Percentiles rank a stretch among this genome's conserved stretches.
Conservation (phyloP, 2,113 vertebrate species). For the Phylloscopus trochiloides region DNA sequence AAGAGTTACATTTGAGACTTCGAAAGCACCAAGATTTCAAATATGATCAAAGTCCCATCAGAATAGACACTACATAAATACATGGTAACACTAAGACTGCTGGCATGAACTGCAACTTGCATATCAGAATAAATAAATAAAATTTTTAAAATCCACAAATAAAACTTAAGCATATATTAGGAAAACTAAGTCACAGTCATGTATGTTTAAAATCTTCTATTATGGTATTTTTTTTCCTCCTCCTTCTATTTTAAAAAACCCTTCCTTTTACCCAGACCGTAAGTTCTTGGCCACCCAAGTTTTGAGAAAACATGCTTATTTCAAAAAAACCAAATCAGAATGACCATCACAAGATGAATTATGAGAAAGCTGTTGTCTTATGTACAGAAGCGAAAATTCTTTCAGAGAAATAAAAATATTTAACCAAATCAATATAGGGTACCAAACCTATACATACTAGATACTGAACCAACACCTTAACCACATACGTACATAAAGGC, state of each 20-base stretch:
- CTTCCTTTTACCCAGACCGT: neutral
- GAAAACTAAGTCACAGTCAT: neutral
- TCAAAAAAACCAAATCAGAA: neutral
- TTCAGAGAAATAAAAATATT: neutral
- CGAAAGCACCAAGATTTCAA: neutral
- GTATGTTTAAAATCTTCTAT: neutral
- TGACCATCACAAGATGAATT: rapidly evolving
- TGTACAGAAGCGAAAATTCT: neutral
- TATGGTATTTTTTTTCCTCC: neutral
- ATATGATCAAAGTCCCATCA: neutral
- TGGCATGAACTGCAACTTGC: neutral
- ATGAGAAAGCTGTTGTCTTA: neutral
- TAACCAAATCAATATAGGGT: neutral
- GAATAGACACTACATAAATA: neutral
- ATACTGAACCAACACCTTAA: neutral
- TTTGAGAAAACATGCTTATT: neutral
- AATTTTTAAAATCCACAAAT: neutral
- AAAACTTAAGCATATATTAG: neutral
- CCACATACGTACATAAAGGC: neutral
- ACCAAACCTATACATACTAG: neutral
- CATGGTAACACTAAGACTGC: neutral
- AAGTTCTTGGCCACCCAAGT: neutral
- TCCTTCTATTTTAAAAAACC: neutral
- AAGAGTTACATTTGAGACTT: neutral
- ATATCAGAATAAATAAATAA: neutral